phyloP scores from a whole-genome alignment of 2,888 invertebrate genomes.

The Volucella zonaria region DNA sequence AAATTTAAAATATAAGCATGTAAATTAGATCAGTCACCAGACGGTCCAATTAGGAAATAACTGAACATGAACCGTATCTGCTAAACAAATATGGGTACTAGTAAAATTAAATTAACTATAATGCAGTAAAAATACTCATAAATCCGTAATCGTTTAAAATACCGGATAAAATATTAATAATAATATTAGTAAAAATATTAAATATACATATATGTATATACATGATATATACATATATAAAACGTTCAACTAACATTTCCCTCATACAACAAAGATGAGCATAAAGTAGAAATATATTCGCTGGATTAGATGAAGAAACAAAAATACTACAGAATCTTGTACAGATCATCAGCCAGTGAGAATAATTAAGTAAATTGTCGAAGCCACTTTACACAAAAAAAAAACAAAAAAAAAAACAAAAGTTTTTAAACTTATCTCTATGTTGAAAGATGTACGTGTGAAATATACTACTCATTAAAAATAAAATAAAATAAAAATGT shows the following conservation, averaged over 20 bases:
- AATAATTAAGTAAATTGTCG: not conserved
- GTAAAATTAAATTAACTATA: not conserved
- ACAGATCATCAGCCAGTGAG: constrained; percentile 34
- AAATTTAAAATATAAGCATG: not conserved
- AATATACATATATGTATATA: not conserved
- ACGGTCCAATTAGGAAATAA: constrained; percentile 5
- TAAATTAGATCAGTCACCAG: constrained; percentile 16
- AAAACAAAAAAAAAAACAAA: not conserved
- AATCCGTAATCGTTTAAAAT: not conserved
- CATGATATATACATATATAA: not conserved
- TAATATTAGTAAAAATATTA: not conserved
- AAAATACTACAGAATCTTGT: not conserved
- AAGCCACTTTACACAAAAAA: not conserved
- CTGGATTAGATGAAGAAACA: not conserved
- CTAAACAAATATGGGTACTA: not conserved
- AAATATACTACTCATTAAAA: not conserved
- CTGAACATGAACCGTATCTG: not conserved
- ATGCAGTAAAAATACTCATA: not conserved
- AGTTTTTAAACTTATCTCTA: not conserved
- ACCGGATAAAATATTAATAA: too few relatives aligned
- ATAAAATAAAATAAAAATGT: not conserved
- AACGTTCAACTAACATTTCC: not conserved
- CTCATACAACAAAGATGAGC: not conserved
- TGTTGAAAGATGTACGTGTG: constrained; percentile 22
- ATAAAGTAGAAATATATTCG: too few relatives aligned